phyloP scores from a whole-genome alignment of 2,113 vertebrate genomes.

The Rafetus swinhoei region DNA sequence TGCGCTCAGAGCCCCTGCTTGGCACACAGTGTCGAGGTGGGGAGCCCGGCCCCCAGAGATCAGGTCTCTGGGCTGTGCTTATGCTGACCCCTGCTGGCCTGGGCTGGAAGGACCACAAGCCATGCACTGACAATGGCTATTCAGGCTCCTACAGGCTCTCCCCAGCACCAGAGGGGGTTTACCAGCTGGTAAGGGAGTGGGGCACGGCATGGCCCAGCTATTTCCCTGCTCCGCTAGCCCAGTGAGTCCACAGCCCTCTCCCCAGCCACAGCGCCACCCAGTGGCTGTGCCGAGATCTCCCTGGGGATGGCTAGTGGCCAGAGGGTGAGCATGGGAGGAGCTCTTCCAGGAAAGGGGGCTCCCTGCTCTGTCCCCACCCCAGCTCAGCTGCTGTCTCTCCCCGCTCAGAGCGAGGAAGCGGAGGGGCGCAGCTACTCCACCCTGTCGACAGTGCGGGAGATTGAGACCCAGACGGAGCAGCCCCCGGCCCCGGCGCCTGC shows the following conservation, averaged over 20 bases:
- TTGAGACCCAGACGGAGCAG: slow-evolving; percentile 84
- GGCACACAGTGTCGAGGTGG: no score
- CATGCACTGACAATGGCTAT: not conserved
- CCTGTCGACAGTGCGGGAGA: slow-evolving; percentile 76
- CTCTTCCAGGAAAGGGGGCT: not conserved
- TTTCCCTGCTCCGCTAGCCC: not conserved
- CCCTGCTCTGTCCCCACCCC: not conserved
- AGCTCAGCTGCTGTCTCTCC: not conserved
- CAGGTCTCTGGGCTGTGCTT: not conserved
- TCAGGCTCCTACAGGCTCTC: no score
- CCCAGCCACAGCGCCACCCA: not conserved
- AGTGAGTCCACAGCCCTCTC: not conserved
- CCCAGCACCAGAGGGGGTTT: no score
- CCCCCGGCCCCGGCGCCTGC: slow-evolving; percentile 63
- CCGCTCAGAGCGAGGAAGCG: slow-evolving; percentile 76
- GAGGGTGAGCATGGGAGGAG: not conserved
- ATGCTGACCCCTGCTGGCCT: not conserved
- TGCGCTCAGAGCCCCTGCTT: not conserved
- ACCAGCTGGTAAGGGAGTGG: no score
- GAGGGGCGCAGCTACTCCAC: slow-evolving; percentile 88
- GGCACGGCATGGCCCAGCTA: no score
- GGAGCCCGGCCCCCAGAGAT: no score
- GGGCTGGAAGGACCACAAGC: not conserved
- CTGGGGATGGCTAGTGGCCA: not conserved
- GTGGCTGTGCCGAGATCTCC: not conserved